Base-by-base conservation (phyloP, 2,888 invertebrate species). In the Pardosa pseudoannulata region DNA sequence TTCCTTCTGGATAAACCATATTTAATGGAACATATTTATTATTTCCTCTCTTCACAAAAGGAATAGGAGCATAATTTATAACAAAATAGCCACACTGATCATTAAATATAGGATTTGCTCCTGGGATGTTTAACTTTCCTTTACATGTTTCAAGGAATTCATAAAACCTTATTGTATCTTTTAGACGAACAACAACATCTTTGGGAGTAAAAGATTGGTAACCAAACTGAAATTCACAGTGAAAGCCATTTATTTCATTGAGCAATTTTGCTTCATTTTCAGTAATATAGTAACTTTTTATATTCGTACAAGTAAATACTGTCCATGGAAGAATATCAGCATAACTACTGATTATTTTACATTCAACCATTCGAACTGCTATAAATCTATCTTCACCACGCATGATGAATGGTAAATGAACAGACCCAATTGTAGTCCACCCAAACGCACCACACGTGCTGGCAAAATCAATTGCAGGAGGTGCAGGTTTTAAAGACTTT, bases 301-400 rank as follows among this genome's bases (percentile, higher is more conserved):
- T 96, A 91, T 96, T 96, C 16, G 96, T 96, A 92, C 97, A 97
- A 89, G 96, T 96, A 92, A 96, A 96, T 89, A 97, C 96, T 91
- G 96, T 96, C 89, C 96, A 95, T 91, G 97, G 97, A 75, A 97
- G 93, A 91, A 95, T 96, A 91, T 95, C 96, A 90, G 97, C 94
- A 92, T 96, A 96, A 92, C 96, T 96, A 91, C 96, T 96, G 29
- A 97, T 93, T 76, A 91, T 91, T 92, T 97, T 97, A 90, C 95
- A 94, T 92, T 98, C 98, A 29, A 98, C 96, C 94, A 98, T 97
- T 79, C 97, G 94, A 74, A 98, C 97, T n/a, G 97, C 96, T 91
- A 97, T 96, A 91, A 96, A 98, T 91, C 95, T 95, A 23, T 94
- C 94, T 46, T 89, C 89, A 29, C 89, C 90, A 16, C 98, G 94